Conservation (phyloP, 2,888 invertebrate species). For the Gandaritis pyraliata region DNA sequence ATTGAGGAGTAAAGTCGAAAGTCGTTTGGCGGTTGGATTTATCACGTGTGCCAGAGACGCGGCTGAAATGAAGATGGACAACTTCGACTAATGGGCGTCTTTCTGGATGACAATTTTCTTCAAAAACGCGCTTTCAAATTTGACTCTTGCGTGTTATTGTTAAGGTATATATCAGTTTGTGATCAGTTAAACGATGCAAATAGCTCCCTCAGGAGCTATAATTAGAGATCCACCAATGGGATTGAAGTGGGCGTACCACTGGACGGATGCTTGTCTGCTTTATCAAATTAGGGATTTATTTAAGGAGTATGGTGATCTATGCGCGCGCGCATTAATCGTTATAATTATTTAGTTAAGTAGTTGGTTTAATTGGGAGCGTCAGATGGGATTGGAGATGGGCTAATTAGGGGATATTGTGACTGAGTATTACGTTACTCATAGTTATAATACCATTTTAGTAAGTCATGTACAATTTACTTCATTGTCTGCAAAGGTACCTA, state of each 20-base stretch:
- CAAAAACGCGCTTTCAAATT: slow-evolving; percentile 31
- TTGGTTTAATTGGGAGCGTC: slow-evolving; percentile 77
- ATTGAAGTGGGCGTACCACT: slow-evolving; percentile 65
- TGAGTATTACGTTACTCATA: slow-evolving; percentile 19
- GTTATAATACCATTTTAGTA: not conserved
- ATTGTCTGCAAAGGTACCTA: too few species aligned
- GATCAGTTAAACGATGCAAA: slow-evolving; percentile 76
- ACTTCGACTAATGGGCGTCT: slow-evolving; percentile 80
- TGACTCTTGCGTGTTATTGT: slow-evolving; percentile 9
- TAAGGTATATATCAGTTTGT: slow-evolving; percentile 48
- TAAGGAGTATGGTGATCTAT: slow-evolving; percentile 71
- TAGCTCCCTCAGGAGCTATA: slow-evolving; percentile 76
- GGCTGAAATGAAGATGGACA: slow-evolving; percentile 75
- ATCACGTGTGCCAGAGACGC: slow-evolving; percentile 62
- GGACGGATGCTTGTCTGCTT: slow-evolving; percentile 63
- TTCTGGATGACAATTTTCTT: slow-evolving; percentile 76
- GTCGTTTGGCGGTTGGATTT: slow-evolving; percentile 49
- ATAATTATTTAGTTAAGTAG: slow-evolving; percentile 81
- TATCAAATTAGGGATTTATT: slow-evolving; percentile 77
- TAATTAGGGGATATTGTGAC: slow-evolving; percentile 32
- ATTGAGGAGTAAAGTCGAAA: slow-evolving; percentile 45
- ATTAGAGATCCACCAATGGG: slow-evolving; percentile 79
- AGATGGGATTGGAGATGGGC: slow-evolving; percentile 51
- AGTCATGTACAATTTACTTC: not conserved
- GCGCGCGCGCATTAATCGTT: slow-evolving; percentile 77